These are phyloP conservation scores for Netta rufina DNA, from an alignment of 2,797 vertebrate species.

Conservation along the genomic window DNA sequence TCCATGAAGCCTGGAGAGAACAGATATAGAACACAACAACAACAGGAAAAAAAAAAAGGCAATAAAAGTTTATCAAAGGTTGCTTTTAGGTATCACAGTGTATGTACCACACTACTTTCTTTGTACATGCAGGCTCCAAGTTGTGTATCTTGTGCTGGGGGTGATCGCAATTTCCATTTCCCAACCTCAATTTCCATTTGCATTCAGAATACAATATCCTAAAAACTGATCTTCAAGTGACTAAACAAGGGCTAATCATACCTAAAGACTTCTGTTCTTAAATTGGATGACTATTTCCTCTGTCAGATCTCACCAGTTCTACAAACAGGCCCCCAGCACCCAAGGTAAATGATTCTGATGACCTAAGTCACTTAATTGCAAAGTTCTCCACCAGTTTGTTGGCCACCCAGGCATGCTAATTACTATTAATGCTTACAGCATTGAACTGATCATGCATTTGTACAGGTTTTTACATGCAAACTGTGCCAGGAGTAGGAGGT, in stretches of 20 bases:
- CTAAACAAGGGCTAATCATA: not conserved
- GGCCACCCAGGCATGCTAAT: not conserved
- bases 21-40: conserved; percentile 89
- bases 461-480: conserved; percentile 56
- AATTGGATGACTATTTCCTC: not conserved
- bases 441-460: conserved; percentile 59
- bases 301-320: not conserved
- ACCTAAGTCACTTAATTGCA: not conserved
- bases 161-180: conserved; percentile 15
- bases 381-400: not conserved
- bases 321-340: not conserved
- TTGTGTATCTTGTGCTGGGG: not conserved
- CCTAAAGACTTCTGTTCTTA: not conserved
- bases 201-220: not conserved
- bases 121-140: conserved; percentile 78
- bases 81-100: conserved; percentile 55
- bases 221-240: not conserved
- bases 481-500: not conserved
- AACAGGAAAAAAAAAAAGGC: conserved; percentile 75
- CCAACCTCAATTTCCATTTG: not conserved
- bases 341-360: not conserved
- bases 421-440: not conserved
- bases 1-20: conserved; percentile 99
- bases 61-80: conserved; percentile 86
- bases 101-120: conserved; percentile 70